These are phyloP conservation scores for Adela reaumurella DNA, from an alignment of 2,888 invertebrate genomes.

Conservation along the genomic window DNA sequence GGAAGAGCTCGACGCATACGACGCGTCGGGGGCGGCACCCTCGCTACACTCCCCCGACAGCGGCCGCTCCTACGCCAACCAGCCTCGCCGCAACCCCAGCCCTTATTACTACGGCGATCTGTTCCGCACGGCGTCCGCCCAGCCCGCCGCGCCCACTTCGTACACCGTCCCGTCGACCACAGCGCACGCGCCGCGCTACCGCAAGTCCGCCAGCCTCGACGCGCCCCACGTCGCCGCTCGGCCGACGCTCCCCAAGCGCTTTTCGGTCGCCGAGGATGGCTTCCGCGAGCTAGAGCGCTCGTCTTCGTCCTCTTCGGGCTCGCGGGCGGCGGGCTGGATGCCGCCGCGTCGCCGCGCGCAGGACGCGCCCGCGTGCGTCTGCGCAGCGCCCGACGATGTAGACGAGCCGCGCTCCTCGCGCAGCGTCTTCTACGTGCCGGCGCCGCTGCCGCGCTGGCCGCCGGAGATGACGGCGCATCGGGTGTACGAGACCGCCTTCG, in stretches of 20 bases:
- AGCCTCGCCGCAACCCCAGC: conserved; percentile 67
- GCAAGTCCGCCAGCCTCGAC: conserved; percentile 72
- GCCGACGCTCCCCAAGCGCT: conserved; percentile 61
- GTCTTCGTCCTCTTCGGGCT: conserved; percentile 39
- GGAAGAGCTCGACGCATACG: conserved; percentile 54
- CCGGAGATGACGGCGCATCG: conserved; percentile 64
- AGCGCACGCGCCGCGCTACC: conserved; percentile 57
- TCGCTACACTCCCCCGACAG: conserved; percentile 69
- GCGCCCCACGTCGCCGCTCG: conserved; percentile 64
- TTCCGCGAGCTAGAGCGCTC: conserved; percentile 55
- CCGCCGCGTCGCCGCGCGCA: conserved; percentile 67
- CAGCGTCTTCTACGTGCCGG: conserved; percentile 67
- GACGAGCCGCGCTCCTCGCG: conserved; percentile 61
- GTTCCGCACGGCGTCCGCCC: conserved; percentile 52
- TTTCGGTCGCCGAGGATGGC: conserved; percentile 69
- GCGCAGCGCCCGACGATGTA: conserved; percentile 67
- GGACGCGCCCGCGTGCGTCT: conserved; percentile 68
- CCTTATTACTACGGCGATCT: conserved; percentile 82
- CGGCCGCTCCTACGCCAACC: conserved; percentile 57
- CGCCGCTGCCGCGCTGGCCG: conserved; percentile 62
- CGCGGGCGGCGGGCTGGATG: conserved; percentile 62
- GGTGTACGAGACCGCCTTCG: conserved; percentile 87
- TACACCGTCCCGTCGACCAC: conserved; percentile 31
- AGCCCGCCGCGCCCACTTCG: conserved; percentile 19
- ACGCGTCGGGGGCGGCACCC: conserved; percentile 48